Evolutionary conservation across 2,888 invertebrate genomes (phyloP).

Genomic region (Nomada flava): DNA sequence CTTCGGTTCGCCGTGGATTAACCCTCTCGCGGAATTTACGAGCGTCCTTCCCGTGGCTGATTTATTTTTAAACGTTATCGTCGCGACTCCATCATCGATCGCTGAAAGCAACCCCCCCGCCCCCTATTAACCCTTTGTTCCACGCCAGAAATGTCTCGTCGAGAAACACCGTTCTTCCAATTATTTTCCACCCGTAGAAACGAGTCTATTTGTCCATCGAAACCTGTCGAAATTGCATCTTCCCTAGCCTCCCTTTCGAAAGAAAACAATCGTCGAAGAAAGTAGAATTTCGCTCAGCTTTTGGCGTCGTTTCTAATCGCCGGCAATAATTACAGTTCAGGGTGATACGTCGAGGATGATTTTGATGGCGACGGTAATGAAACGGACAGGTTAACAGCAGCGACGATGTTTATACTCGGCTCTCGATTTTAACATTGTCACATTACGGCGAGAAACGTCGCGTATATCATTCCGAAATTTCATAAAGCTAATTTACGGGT

Average conservation of each 20-base stretch:
- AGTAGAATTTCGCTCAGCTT: neutral
- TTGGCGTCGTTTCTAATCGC: neutral
- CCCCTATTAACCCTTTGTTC: slow-evolving; percentile 2
- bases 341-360: neutral
- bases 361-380: too few relatives aligned
- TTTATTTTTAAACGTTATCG: slow-evolving; percentile 58
- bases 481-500: neutral
- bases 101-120: neutral
- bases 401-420: neutral
- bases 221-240: neutral
- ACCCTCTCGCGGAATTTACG: slow-evolving; percentile 67
- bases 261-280: neutral
- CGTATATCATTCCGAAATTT: neutral
- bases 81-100: slow-evolving; percentile 47
- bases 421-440: slow-evolving; percentile 11
- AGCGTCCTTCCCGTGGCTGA: slow-evolving; percentile 47
- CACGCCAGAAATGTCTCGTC: neutral
- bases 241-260: neutral
- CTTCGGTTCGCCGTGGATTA: slow-evolving; percentile 63
- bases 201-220: neutral
- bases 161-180: neutral
- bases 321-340: neutral
- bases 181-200: too few relatives aligned
- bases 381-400: neutral
- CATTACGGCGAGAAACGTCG: neutral